phyloP scores from a whole-genome alignment of 2,888 invertebrate genomes.

The Tubulanus polymorphus region DNA sequence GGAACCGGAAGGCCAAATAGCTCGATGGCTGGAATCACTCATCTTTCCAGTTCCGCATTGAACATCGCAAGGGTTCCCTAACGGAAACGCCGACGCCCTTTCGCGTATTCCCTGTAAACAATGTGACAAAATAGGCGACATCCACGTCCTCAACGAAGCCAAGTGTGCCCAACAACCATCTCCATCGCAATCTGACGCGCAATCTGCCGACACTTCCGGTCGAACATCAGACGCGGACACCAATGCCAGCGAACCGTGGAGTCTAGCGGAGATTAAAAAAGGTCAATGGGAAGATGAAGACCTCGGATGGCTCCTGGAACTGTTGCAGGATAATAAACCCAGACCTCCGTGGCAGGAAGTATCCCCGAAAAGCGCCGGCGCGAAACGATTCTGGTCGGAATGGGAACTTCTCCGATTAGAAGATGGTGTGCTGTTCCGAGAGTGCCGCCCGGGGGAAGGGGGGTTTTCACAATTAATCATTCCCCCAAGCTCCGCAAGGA shows the following conservation, averaged over 20 bases:
- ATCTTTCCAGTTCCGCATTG: not conserved
- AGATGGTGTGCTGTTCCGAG: not conserved
- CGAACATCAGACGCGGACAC: no score
- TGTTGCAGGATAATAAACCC: constrained; percentile 1
- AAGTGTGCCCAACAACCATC: no score
- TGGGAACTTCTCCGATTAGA: not conserved
- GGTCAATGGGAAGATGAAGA: constrained; percentile 10
- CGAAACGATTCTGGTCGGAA: not conserved
- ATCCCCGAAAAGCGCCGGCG: not conserved
- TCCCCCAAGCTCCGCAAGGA: no score
- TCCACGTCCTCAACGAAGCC: not conserved
- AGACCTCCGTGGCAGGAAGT: constrained; percentile 6
- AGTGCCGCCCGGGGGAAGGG: no score
- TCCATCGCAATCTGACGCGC: no score
- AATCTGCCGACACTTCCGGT: no score
- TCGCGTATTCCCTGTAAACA: constrained; percentile 18
- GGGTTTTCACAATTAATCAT: no score
- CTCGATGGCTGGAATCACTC: constrained; percentile 16
- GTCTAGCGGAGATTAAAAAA: no score
- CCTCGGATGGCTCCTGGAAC: constrained; percentile 9
- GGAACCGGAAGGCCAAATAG: constrained; percentile 18
- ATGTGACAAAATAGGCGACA: constrained; percentile 5
- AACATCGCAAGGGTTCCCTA: no score
- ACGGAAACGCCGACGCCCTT: constrained; percentile 20
- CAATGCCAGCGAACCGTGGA: no score